phyloP scores from a whole-genome alignment of 2,888 invertebrate genomes.

The Philereme vetulata region DNA sequence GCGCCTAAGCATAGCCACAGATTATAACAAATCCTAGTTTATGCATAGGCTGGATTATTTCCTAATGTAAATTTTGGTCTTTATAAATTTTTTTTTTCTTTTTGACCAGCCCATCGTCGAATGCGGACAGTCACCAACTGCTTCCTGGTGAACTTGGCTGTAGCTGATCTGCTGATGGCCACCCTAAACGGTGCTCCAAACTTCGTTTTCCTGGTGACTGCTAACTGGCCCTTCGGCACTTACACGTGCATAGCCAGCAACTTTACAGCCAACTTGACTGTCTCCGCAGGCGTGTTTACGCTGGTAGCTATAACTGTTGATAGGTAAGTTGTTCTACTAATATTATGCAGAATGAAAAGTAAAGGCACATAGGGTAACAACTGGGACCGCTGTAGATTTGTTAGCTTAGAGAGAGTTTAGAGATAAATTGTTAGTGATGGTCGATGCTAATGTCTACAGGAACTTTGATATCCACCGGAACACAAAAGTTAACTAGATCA shows the following conservation, averaged over 20 bases:
- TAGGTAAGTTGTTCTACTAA: constrained; percentile 84
- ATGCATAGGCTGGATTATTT: too few species aligned
- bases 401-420: too few species aligned
- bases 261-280: constrained; percentile 95
- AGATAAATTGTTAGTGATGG: too few species aligned
- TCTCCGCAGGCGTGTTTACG: constrained; percentile 95
- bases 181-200: constrained; percentile 94
- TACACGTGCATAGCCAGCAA: constrained; percentile 94
- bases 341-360: too few species aligned
- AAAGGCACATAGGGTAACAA: too few species aligned
- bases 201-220: constrained; percentile 92
- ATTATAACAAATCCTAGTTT: too few species aligned
- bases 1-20: too few species aligned
- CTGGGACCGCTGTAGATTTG: too few species aligned
- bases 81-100: background rate
- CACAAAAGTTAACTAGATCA: too few species aligned
- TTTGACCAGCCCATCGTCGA: constrained; percentile 87
- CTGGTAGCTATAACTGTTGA: constrained; percentile 96
- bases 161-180: constrained; percentile 94
- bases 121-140: constrained; percentile 96
- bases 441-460: too few species aligned
- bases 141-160: constrained; percentile 93
- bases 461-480: too few species aligned
- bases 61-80: too few species aligned
- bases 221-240: constrained; percentile 94